Base-by-base conservation (phyloP, 1,140 invertebrate genomes). In the Pseudomyrmex flavicornis region DNA sequence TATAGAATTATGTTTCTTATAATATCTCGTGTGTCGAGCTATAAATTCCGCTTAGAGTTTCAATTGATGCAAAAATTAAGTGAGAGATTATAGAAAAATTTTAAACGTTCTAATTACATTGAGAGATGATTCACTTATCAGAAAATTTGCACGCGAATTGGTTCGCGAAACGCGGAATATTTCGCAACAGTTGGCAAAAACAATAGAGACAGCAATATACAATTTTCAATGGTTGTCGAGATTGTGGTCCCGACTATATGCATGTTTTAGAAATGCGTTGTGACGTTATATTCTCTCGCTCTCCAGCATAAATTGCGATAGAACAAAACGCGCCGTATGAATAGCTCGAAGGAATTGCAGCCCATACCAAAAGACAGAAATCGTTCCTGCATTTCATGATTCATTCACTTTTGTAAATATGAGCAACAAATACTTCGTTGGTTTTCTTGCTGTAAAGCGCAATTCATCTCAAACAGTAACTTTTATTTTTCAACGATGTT, bases 201-300 rank as follows among this genome's bases (percentile, higher is more conserved):
- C 85, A 87, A 87, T 87, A 58, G 77, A 48, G 46, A 46, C 56
- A 50, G 77, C 46, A 86, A 86, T 87, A 76, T 72, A 85, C 85
- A 82, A 83, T 82, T 73, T 84, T 84, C 72, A 84, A 82, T 82
- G 59, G 68, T 56, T 72, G 68, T 66, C 62, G 63, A 66, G 50
- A 66, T 61, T 82, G 77, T 59, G 46, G 44, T 58, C 65, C 20
- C 75, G 54, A 46, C 66, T 62, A 46, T 82, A 59, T 82, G 76
- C 50, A 15, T 15, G 35, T 82, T 62, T 82, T 20, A 80, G 76
- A 70, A 72, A 80, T 50, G 56, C 66, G n/a, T 44, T 35, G 44
- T 80, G 66, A 80, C 54, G 66, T 72, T 80, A 70, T 59, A 80
- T 80, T 72, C 66, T 35, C 44, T 15, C 35, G 68, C 44, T 58